Evolutionary conservation across 2,113 vertebrate genomes (phyloP).

Genomic region (Ictalurus punctatus): DNA sequence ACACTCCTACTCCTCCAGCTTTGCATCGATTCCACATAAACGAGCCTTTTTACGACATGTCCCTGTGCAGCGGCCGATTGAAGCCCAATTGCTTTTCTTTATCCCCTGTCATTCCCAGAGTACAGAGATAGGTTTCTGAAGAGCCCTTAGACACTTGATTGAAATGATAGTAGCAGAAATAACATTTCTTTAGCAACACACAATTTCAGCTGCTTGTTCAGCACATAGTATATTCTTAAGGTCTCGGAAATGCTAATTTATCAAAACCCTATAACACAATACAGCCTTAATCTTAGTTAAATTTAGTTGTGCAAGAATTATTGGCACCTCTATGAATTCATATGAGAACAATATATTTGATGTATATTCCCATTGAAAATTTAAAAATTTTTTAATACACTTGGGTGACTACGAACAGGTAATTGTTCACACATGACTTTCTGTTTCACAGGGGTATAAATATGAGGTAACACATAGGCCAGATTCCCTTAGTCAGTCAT

Average conservation of each 20-base stretch:
- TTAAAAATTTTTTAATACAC: too few relatives aligned
- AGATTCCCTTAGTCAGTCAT: too few relatives aligned
- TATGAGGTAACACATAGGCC: too few relatives aligned
- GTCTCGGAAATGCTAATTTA: neutral
- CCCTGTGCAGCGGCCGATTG: slow-evolving; percentile 64
- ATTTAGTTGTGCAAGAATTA: too few relatives aligned
- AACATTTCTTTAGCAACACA: slow-evolving; percentile 21
- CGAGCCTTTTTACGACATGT: slow-evolving; percentile 58
- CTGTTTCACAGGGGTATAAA: too few relatives aligned
- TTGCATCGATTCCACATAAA: slow-evolving; percentile 73
- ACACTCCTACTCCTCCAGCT: slow-evolving; percentile 59
- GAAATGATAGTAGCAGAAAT: slow-evolving; percentile 14
- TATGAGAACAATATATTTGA: too few relatives aligned
- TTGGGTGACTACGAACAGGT: too few relatives aligned
- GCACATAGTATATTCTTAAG: neutral
- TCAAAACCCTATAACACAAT: neutral
- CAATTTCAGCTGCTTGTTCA: slow-evolving; percentile 16
- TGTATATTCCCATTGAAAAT: too few relatives aligned
- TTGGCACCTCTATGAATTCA: too few relatives aligned
- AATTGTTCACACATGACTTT: too few relatives aligned
- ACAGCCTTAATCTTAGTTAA: neutral
- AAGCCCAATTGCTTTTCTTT: slow-evolving; percentile 71
- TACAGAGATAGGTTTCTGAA: slow-evolving; percentile 37
- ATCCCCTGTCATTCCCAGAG: slow-evolving; percentile 16
- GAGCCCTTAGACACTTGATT: slow-evolving; percentile 31